Evolutionary conservation across 2,113 vertebrate genomes (phyloP), one percentile per base, ranked within the genome.

Genomic region (Colaptes auratus): DNA sequence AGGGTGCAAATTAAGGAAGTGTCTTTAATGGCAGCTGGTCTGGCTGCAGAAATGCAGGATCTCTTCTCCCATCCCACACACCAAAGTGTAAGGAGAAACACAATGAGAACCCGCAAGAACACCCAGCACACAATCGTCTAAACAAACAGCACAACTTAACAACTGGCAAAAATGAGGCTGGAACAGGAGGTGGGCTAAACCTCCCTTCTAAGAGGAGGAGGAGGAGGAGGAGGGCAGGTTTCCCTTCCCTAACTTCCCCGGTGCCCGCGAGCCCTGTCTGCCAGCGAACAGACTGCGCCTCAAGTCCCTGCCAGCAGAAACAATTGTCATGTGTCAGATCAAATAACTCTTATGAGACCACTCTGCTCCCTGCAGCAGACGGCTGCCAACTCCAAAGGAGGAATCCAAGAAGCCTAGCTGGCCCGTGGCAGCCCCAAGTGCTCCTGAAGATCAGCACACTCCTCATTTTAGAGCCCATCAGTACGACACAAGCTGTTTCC

Each of bases 241-340:
- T 52, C 66, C 66, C 82, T 87, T 79, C 81, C 78, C 59, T 72
- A 46, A 4, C 75, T 21, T 56, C n/a, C 36, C 50, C 20, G 0
- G 79, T 8, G 60, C 82, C 50, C 0, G 2, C 80, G 13, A 93
- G 55, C 75, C n/a, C 1, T 0, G 5, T 64, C 90, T 97, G 95
- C 93, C 93, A 89, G 79, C 20, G 18, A 89, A 61, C 87, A 92
- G 82, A 59, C 91, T 92, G 95, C 0, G 52, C 73, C 75, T 93
- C 15, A 31, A 94, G 91, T 75, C 83, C 58, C 91, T 35, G 60
- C 90, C 94, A 96, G 94, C 93, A 95, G 93, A 95, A 96, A 94
- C 96, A 91, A 95, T 92, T 96, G 96, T 95, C 93, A 91, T 93
- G 82, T 95, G 96, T 96, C 95, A 96, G 82, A 96, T 91, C 94